Conservation (phyloP, 2,113 vertebrate genomes). For the Clarias magur region DNA sequence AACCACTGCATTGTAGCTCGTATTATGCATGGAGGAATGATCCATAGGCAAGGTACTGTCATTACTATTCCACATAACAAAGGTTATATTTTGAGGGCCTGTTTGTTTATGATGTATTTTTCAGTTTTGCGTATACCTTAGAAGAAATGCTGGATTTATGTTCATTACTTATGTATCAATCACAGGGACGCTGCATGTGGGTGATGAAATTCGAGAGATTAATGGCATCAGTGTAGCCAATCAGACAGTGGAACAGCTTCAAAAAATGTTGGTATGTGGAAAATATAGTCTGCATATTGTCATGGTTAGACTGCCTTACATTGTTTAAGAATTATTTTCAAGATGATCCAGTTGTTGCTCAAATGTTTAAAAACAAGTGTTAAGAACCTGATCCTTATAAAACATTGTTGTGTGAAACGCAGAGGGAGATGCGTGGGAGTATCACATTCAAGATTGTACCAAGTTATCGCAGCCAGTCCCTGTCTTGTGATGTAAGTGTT, state of each 20-base stretch:
- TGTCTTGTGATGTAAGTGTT: constrained; percentile 90
- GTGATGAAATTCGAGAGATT: constrained; percentile 97
- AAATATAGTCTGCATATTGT: neutral
- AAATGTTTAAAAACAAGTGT: neutral
- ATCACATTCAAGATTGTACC: constrained; percentile 99
- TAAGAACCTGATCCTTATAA: neutral
- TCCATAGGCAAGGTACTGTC: constrained; percentile 94
- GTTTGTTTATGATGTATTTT: neutral
- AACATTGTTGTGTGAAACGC: constrained; percentile 46
- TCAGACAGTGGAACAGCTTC: constrained; percentile 97
- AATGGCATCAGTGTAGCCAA: constrained; percentile 97
- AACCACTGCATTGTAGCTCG: constrained; percentile 98
- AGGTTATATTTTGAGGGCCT: no score
- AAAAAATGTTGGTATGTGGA: constrained; percentile 94
- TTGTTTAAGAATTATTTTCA: neutral
- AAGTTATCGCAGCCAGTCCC: constrained; percentile 90
- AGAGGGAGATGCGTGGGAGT: constrained; percentile 98
- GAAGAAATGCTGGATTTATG: neutral
- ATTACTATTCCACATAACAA: constrained; percentile 9
- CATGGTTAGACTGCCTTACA: neutral
- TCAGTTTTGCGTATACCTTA: neutral
- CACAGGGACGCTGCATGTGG: constrained; percentile 91
- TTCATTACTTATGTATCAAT: neutral
- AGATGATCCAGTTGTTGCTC: neutral
- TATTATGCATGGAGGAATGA: constrained; percentile 99